These are phyloP conservation scores for Drosophila silvestris DNA, from an alignment of 2,888 invertebrate genomes.

Conservation along the genomic window DNA sequence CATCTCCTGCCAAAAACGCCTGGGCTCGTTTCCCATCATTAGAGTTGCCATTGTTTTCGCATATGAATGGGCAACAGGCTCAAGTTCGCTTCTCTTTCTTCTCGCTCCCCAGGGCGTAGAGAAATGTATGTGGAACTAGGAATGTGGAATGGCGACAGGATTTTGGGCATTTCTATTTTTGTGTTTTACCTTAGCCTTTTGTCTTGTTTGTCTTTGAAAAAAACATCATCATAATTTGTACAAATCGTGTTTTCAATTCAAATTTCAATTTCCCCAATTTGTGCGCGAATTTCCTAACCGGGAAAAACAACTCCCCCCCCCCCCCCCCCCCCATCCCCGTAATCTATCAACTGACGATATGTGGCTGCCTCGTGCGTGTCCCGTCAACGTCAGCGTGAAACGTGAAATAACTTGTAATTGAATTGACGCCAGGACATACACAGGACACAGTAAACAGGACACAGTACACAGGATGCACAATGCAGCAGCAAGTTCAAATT, in stretches of 20 bases:
- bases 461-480: conserved; percentile 60
- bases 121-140: not conserved
- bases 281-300: conserved; percentile 66
- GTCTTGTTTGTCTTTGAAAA: not conserved
- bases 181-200: not conserved
- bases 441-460: not conserved
- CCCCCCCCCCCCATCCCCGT: not conserved
- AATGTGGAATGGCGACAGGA: not conserved
- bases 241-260: conserved; percentile 71
- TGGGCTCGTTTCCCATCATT: conserved; percentile 69
- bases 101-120: conserved; percentile 4
- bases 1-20: conserved; percentile 47
- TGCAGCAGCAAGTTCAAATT: conserved; percentile 27
- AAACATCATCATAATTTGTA: conserved; percentile 46
- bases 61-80: conserved; percentile 49
- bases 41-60: conserved; percentile 69
- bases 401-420: conserved; percentile 70
- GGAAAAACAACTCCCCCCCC: conserved; percentile 2
- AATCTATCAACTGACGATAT: conserved; percentile 29
- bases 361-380: conserved; percentile 52
- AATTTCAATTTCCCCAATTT: conserved; percentile 77
- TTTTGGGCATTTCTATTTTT: conserved; percentile 1
- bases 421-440: conserved; percentile 61
- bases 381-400: conserved; percentile 46
- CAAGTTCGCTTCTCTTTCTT: conserved; percentile 21